A percentile compares a stretch with the other conserved stretches of the same genome.
phyloP scores from a whole-genome alignment of 2,888 invertebrate genomes.

The Leucozona laternaria region DNA sequence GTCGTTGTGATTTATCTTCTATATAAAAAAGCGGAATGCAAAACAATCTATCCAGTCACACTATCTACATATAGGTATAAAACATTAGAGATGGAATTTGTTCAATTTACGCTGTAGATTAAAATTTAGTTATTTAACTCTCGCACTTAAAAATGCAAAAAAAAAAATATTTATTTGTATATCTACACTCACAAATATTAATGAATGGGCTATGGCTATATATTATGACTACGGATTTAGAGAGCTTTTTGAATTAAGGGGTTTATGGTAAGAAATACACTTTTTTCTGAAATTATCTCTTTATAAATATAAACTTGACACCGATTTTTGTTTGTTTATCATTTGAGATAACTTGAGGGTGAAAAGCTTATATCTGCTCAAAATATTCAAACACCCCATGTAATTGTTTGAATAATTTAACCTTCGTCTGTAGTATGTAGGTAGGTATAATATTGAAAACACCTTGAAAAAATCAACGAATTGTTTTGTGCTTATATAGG shows the following conservation, averaged over 20 bases:
- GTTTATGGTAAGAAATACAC: conserved; percentile 22
- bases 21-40: conserved; percentile 59
- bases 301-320: conserved; percentile 68
- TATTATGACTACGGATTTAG: neutral
- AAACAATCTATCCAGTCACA: conserved; percentile 48
- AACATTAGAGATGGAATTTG: conserved; percentile 28
- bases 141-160: neutral
- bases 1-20: conserved; percentile 31
- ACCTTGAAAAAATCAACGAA: neutral
- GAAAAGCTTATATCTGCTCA: neutral
- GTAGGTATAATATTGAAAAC: neutral
- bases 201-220: neutral
- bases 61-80: too few relatives aligned
- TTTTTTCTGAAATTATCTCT: conserved; percentile 26
- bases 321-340: conserved; percentile 41
- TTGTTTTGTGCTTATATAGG: neutral
- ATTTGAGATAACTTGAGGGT: neutral
- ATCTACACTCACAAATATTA: too few relatives aligned
- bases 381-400: neutral
- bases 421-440: neutral
- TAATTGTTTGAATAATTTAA: neutral
- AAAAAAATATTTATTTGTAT: neutral
- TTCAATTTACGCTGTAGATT: conserved; percentile 9
- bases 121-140: conserved; percentile 27
- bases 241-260: neutral